Evolutionary conservation across 2,888 invertebrate genomes (phyloP).

Genomic region (Neoitamus cyanurus): DNA sequence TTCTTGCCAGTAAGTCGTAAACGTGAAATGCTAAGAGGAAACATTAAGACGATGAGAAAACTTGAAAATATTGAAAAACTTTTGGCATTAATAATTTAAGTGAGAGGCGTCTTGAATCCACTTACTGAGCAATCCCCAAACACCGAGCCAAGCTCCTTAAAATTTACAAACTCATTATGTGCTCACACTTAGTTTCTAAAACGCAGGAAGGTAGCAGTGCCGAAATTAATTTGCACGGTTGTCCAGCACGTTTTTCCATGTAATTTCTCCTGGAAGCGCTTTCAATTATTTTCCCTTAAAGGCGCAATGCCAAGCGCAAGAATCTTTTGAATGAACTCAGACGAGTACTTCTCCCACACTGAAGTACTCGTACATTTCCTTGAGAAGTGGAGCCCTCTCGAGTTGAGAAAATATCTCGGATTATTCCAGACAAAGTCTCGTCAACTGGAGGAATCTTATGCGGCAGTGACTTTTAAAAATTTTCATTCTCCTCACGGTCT

Average conservation of each 20-base stretch:
- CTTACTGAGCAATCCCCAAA: neutral
- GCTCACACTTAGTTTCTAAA: neutral
- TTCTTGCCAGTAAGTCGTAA: neutral
- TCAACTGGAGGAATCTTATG: neutral
- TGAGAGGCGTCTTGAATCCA: neutral
- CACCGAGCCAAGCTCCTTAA: neutral
- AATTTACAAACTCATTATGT: neutral
- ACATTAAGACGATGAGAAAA: neutral
- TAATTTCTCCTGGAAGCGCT: neutral
- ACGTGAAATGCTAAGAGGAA: neutral
- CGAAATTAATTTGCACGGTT: neutral
- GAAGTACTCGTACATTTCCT: neutral
- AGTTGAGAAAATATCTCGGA: neutral
- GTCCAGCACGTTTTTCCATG: neutral
- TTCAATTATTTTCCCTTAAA: neutral
- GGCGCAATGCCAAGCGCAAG: conserved; percentile 1
- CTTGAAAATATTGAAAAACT: neutral
- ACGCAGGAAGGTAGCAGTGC: neutral
- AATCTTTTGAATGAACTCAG: neutral
- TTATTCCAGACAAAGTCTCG: neutral
- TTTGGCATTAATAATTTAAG: neutral
- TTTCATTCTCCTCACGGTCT: conserved; percentile 9
- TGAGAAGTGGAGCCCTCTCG: neutral
- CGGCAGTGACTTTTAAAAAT: conserved; percentile 32
- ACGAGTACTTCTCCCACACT: neutral